These are phyloP conservation scores for Oreotrochilus melanogaster DNA, from an alignment of 2,113 vertebrate genomes.

Conservation along the genomic window DNA sequence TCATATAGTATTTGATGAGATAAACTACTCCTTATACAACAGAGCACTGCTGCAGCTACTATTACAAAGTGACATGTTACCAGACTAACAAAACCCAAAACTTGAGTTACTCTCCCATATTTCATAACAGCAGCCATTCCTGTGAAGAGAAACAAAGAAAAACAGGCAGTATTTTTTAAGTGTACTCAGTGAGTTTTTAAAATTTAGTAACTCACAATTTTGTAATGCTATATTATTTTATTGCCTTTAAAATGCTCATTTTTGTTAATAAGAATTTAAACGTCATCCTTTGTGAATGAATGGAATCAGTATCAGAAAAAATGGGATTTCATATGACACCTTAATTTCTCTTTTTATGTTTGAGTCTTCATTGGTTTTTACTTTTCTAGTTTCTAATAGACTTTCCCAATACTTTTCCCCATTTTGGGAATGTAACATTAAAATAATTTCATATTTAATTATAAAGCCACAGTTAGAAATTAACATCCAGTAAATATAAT, in stretches of 20 bases:
- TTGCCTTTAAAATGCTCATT: slow-evolving; percentile 41
- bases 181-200: slow-evolving; percentile 27
- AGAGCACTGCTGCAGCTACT: not conserved
- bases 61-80: not conserved
- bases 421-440: not conserved
- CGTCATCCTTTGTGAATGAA: slow-evolving; percentile 50
- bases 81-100: not conserved
- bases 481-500: slow-evolving; percentile 67
- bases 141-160: slow-evolving; percentile 53
- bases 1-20: not conserved
- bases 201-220: slow-evolving; percentile 63
- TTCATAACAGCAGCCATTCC: slow-evolving; percentile 19
- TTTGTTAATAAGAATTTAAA: slow-evolving; percentile 56
- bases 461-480: slow-evolving; percentile 65
- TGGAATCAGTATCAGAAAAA: slow-evolving; percentile 64
- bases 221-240: slow-evolving; percentile 44
- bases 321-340: slow-evolving; percentile 55
- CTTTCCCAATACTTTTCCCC: slow-evolving; percentile 69
- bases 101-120: not conserved
- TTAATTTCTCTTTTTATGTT: slow-evolving; percentile 70
- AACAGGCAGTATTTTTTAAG: slow-evolving; percentile 34
- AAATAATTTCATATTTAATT: slow-evolving; percentile 76
- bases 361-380: slow-evolving; percentile 59
- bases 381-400: slow-evolving; percentile 68
- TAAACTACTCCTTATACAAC: not conserved